These are phyloP conservation scores for Apamea monoglypha DNA, from an alignment of 2,888 invertebrate species.

Conservation along the genomic window DNA sequence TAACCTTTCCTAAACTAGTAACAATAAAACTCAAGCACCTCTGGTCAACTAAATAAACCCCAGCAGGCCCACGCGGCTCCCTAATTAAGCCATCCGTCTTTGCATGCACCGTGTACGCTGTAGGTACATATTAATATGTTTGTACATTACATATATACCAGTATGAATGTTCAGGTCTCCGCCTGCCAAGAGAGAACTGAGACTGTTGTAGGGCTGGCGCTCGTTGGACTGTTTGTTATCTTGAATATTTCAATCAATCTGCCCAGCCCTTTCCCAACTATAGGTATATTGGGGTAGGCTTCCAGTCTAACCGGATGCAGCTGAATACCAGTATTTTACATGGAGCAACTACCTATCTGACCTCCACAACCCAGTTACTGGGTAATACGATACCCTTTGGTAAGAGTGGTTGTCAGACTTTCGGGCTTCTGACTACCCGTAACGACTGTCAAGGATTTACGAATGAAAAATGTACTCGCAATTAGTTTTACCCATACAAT, in stretches of 20 bases:
- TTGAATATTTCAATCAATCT: not conserved
- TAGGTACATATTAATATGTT: slow-evolving; percentile 29
- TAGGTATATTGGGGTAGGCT: no score
- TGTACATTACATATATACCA: slow-evolving; percentile 41
- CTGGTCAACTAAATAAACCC: not conserved
- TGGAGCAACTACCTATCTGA: no score
- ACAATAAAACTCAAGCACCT: not conserved
- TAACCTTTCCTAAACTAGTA: not conserved
- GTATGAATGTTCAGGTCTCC: slow-evolving; percentile 47
- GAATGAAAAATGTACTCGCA: not conserved
- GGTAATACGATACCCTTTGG: no score
- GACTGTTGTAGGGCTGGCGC: slow-evolving; percentile 27
- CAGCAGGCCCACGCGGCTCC: not conserved
- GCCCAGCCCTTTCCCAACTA: no score
- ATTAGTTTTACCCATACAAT: slow-evolving; percentile 6
- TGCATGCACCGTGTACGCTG: slow-evolving; percentile 32
- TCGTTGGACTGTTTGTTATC: not conserved
- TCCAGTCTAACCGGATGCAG: no score
- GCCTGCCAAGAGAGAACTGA: slow-evolving; percentile 30
- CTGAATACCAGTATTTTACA: no score
- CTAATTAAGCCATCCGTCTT: slow-evolving; percentile 57
- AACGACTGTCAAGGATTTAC: no score
- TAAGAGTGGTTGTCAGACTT: no score
- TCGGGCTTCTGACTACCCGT: no score
- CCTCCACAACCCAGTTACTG: no score